Conservation (phyloP, 1,140 invertebrate species). For the Babylonia areolata region DNA sequence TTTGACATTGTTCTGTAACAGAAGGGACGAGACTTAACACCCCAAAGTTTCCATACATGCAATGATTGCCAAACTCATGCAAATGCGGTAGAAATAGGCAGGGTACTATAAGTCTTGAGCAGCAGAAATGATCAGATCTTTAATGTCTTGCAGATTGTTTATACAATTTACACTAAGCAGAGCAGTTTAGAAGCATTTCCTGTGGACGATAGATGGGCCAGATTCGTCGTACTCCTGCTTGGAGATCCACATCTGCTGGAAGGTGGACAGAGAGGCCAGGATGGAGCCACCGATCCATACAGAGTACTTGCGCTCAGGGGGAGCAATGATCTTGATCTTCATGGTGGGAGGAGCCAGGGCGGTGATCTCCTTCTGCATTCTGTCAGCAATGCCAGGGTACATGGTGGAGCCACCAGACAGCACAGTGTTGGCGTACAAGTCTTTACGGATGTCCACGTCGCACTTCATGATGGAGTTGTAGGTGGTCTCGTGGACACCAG, state of each 20-base stretch:
- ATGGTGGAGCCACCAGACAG: slow-evolving; percentile 25
- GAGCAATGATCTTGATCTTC: slow-evolving; percentile 69
- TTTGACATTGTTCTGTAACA: too few species aligned
- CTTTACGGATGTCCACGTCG: slow-evolving; percentile 88
- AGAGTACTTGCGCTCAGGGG: slow-evolving; percentile 72
- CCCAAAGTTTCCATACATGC: too few species aligned
- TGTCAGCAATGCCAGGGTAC: slow-evolving; percentile 79
- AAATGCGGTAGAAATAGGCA: too few species aligned
- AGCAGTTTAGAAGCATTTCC: slow-evolving; percentile 84
- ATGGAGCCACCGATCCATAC: slow-evolving; percentile 77
- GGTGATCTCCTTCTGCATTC: slow-evolving; percentile 75
- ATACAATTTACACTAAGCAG: too few species aligned
- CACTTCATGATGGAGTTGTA: slow-evolving; percentile 89
- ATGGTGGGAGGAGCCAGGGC: slow-evolving; percentile 74
- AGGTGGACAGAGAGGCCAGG: slow-evolving; percentile 81
- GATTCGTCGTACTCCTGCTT: slow-evolving; percentile 90
- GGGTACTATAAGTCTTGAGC: slow-evolving; percentile 12
- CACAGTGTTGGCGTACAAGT: slow-evolving; percentile 87
- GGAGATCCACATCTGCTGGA: slow-evolving; percentile 81
- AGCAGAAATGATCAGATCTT: slow-evolving; percentile 7
- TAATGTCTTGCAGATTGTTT: not conserved
- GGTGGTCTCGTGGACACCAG: slow-evolving; percentile 77
- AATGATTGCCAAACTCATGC: too few species aligned
- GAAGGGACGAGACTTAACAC: too few species aligned
- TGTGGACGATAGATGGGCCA: slow-evolving; percentile 85